These are phyloP conservation scores for Eupsittula cactorum DNA, from an alignment of 2,113 vertebrate genomes.

Conservation along the genomic window DNA sequence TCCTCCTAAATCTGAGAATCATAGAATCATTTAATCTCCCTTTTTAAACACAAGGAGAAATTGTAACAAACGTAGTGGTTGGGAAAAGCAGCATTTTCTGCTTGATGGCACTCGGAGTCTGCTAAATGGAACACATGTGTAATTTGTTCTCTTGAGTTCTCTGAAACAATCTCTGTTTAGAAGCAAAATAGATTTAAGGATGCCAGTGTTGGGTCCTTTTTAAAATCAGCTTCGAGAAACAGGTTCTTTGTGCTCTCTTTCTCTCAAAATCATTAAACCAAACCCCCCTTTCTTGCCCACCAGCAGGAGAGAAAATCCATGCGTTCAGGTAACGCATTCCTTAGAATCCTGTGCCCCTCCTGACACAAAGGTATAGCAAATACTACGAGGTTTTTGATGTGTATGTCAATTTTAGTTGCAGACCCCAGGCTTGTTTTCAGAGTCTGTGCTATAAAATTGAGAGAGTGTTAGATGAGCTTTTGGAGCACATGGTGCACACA, in stretches of 20 bases:
- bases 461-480: background rate
- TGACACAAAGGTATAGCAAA: background rate
- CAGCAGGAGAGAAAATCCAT: background rate
- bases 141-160: background rate
- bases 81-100: background rate
- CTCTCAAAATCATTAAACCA: background rate
- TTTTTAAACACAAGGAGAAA: background rate
- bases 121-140: background rate
- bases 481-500: accelerated
- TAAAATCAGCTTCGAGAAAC: background rate
- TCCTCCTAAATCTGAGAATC: background rate
- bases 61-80: background rate
- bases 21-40: background rate
- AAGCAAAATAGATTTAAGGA: background rate
- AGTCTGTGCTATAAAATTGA: background rate
- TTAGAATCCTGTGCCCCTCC: background rate
- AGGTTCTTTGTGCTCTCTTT: background rate
- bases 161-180: background rate
- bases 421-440: background rate
- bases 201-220: background rate
- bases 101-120: background rate
- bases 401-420: background rate
- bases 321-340: background rate
- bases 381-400: background rate
- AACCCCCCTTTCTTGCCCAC: background rate